Conservation (phyloP, 2,113 vertebrate genomes). For the Engystomops pustulosus region DNA sequence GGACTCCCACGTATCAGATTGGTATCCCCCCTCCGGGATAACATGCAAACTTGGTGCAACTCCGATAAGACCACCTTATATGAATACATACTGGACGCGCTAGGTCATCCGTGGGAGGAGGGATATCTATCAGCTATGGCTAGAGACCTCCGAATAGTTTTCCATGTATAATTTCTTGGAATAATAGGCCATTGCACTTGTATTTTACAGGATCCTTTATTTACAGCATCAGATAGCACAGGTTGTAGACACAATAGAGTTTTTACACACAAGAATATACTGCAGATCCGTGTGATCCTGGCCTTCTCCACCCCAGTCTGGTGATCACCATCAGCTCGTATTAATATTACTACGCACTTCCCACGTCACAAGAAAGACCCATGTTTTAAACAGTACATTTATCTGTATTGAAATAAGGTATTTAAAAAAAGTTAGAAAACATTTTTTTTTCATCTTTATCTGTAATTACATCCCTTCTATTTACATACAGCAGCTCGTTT, state of each 20-base stretch:
- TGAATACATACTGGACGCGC: no score
- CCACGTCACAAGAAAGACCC: constrained; percentile 38
- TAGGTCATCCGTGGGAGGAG: no score
- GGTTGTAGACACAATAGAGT: constrained; percentile 46
- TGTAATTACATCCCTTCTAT: constrained; percentile 56
- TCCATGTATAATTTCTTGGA: no score
- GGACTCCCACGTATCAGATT: no score
- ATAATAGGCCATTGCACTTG: background rate
- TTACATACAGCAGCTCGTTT: constrained; percentile 34
- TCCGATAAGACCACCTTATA: no score
- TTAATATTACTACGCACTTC: background rate
- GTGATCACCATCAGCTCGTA: constrained; percentile 6
- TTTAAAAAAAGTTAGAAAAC: constrained; percentile 60
- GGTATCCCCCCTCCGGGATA: no score
- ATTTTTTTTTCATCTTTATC: constrained; percentile 30
- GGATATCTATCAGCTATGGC: no score
- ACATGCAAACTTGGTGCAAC: no score
- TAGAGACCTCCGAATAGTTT: no score
- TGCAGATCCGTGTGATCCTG: constrained; percentile 44
- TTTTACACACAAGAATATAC: constrained; percentile 50
- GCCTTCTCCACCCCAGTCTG: constrained; percentile 6
- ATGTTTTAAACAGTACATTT: constrained; percentile 12
- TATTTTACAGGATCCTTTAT: constrained; percentile 45
- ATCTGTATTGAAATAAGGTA: constrained; percentile 51
- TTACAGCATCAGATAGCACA: constrained; percentile 56